Base-by-base conservation (phyloP, 2,113 vertebrate species). In the Pluvianellus socialis region DNA sequence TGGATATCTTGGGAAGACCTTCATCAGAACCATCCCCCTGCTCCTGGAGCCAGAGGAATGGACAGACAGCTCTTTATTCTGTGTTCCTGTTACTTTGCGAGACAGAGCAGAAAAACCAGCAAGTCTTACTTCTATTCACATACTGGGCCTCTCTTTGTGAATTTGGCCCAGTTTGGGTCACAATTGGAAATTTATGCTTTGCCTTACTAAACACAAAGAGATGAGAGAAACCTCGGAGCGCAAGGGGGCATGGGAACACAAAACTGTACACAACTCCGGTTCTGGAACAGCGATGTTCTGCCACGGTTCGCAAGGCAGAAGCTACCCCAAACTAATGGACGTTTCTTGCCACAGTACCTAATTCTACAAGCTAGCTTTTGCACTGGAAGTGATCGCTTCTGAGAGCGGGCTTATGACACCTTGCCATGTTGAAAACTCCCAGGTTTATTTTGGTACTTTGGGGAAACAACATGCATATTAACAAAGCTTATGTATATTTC, bases 201-300 rank as follows among this genome's bases (percentile, higher is more conserved):
- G 21, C 47, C 24, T 63, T 19, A 8, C 22, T 14, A 14, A 82
- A 52, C 7, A 16, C 14, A 26, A 10, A 20, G 61, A 71, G 32
- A 7, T 12, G 38, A 63, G 4, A 6, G 28, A 81, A 90, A 17
- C 20, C 45, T 8, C 4, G 18, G 66, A 45, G 61, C 52, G 58
- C 23, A 49, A 20, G 14, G 6, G 19, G 28, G 7, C 22, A 45
- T 0, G 0, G 17, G 15, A 79, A 82, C 6, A 4, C 1, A 4
- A 40, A 74, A 52, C 13, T 50, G 72, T 2, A 18, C 22, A 8
- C 19, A 42, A 22, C 28, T 52, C 42, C 14, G 3, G 10, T 56
- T 30, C 4, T 11, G n/a, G 55, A 63, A 67, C 1, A 0, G 27
- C 2, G 0, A 16, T 8, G 28, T 47, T 67, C 47, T 62, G 35